These are phyloP conservation scores for Pyrocephalus nanus DNA, from an alignment of 2,797 vertebrate species.

Conservation along the genomic window DNA sequence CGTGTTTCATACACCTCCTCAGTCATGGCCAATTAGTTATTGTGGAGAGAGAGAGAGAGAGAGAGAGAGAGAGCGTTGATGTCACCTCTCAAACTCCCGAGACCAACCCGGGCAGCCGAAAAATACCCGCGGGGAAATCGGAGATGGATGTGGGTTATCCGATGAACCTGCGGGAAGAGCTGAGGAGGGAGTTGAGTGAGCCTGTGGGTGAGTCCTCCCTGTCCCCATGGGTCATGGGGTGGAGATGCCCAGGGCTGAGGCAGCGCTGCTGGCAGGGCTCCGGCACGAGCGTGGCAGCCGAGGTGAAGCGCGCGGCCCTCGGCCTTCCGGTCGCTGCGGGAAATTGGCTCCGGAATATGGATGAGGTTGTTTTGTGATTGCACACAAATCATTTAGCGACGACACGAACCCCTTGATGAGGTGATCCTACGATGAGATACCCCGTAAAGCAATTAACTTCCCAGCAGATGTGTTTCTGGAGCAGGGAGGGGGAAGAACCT, in stretches of 20 bases:
- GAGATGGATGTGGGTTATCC: neutral
- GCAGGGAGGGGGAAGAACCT: neutral
- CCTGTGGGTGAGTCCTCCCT: neutral
- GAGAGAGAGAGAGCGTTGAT: too few relatives aligned
- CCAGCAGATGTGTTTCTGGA: neutral
- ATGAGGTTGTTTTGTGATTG: slow-evolving; percentile 28
- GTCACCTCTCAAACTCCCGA: neutral
- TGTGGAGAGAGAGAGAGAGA: neutral
- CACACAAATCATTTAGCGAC: neutral
- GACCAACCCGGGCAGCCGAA: neutral
- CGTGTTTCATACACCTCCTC: neutral
- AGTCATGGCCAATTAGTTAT: slow-evolving; percentile 1
- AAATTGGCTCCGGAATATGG: neutral
- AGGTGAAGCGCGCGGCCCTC: neutral
- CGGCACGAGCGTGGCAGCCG: neutral
- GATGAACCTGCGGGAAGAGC: neutral
- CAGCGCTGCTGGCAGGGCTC: neutral
- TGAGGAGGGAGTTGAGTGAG: neutral
- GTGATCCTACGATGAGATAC: neutral
- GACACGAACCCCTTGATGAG: neutral
- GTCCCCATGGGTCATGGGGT: too few relatives aligned
- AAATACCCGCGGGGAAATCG: neutral
- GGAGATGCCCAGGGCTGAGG: neutral
- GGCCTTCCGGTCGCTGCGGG: neutral
- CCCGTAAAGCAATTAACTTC: slow-evolving; percentile 5